Evolutionary conservation across 2,888 invertebrate species (phyloP).

Genomic region (Serripes groenlandicus): DNA sequence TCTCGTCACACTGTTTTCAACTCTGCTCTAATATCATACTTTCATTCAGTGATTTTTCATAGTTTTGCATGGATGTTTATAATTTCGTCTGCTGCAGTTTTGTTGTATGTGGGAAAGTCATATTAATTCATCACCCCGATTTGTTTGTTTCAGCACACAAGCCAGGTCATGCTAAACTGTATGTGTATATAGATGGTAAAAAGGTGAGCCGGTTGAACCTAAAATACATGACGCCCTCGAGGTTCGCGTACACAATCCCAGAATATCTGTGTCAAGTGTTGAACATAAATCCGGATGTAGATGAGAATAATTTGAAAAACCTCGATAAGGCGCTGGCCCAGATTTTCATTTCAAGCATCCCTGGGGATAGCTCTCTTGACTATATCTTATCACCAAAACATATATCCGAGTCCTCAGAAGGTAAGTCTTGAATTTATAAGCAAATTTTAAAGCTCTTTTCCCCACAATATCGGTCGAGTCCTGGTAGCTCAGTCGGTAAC

Average conservation of each 20-base stretch:
- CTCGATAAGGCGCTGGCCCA: conserved; percentile 56
- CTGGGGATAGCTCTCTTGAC: conserved; percentile 41
- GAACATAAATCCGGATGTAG: conserved; percentile 29
- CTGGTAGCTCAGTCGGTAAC: background rate
- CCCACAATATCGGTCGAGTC: background rate
- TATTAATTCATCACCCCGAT: no score
- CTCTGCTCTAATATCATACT: no score
- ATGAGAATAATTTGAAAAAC: background rate
- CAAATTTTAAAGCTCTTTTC: background rate
- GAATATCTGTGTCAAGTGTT: conserved; percentile 55
- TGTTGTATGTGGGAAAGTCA: no score
- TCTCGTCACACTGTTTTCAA: background rate
- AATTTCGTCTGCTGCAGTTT: no score
- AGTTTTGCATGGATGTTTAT: background rate
- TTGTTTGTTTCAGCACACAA: conserved; percentile 28
- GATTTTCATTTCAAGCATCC: conserved; percentile 48
- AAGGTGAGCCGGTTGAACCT: conserved; percentile 17
- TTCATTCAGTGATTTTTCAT: background rate
- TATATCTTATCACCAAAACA: conserved; percentile 49
- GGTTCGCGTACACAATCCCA: conserved; percentile 55
- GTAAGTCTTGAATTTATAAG: background rate
- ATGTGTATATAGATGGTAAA: conserved; percentile 52
- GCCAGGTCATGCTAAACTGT: conserved; percentile 22
- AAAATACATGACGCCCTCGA: conserved; percentile 28
- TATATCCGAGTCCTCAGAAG: background rate